Evolutionary conservation across 2,113 vertebrate genomes (phyloP).

Genomic region (Misgurnus mizolepis): DNA sequence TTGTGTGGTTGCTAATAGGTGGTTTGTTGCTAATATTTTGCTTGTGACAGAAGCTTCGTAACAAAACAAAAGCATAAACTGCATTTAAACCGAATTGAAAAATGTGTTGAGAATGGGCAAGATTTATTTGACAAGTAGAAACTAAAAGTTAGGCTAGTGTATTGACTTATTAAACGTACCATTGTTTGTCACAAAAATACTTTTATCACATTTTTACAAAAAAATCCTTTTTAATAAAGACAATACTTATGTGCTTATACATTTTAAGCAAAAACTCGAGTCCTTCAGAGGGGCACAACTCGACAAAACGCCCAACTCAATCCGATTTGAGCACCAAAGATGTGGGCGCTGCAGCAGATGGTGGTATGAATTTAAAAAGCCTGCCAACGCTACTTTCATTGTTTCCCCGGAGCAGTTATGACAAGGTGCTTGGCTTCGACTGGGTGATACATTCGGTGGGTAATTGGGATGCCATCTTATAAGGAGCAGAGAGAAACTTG

Average conservation of each 20-base stretch:
- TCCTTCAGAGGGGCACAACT: constrained; percentile 24
- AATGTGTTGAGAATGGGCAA: background rate
- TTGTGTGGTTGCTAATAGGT: background rate
- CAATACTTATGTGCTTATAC: constrained; percentile 5
- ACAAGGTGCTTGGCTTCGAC: constrained; percentile 41
- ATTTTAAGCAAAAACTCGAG: constrained; percentile 43
- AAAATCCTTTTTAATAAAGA: background rate
- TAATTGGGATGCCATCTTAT: constrained; percentile 53
- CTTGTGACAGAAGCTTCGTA: background rate
- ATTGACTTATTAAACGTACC: constrained; percentile 1
- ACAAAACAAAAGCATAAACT: background rate
- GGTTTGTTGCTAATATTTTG: background rate
- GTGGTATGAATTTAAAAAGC: constrained; percentile 26
- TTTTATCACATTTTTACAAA: constrained; percentile 2
- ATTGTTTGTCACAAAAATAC: background rate
- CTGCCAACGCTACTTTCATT: constrained; percentile 40
- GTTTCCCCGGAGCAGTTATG: constrained; percentile 35
- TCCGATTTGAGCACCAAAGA: constrained; percentile 25
- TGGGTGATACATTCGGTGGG: constrained; percentile 38
- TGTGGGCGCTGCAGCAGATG: constrained; percentile 30
- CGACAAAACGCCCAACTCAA: constrained; percentile 31
- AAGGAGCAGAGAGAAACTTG: constrained; percentile 7
- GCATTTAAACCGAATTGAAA: background rate
- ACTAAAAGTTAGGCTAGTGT: background rate
- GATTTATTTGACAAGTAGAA: background rate